Base-by-base conservation (phyloP, 2,888 invertebrate genomes). In the Agrotis puta region DNA sequence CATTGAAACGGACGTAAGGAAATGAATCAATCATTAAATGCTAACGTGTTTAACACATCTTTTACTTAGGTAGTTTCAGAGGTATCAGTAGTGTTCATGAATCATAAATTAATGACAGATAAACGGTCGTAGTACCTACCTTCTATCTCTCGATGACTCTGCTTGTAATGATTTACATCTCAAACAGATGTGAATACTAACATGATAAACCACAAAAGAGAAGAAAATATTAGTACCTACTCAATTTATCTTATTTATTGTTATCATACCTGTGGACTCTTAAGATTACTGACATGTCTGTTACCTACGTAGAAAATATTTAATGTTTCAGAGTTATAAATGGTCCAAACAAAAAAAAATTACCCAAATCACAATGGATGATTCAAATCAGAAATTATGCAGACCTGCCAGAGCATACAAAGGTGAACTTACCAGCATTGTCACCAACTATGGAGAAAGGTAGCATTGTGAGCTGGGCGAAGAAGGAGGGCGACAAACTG, bases 401-500 rank as follows among this genome's bases (percentile, higher is more conserved):
- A 56, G 90, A 89, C 70, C 95, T 97, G 61, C 98, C 98, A n/a
- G 90, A 97, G 6, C 98, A 98, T 91, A 96, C 96, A 70, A 97
- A 97, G 93, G 98, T 99, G 18, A 92, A 97, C 16, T 94, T 99
- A 68, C 99, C 99, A 1, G 99, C 99, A 0, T 96, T 99, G 9
- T 99, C 99, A 1, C 99, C 99, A 0, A 99, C 99, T 9, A 99
- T 99, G 99, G 99, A 99, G 90, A 97, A 97, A 89, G 99, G 99
- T 22, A 98, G 98, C 20, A 98, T 99, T 83, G 97, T 99, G 76
- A 98, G 98, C 87, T 99, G 99, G 99, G 98, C 98, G 88, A 99
- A 98, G 92, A 98, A 98, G 88, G 98, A 98, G 96, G 98, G 98
- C 79, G 99, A 99, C 89, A 98, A 98, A 93, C 95, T 99, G 9